Base-by-base conservation (phyloP, 1,140 invertebrate species). In the Drosophila bipectinata region DNA sequence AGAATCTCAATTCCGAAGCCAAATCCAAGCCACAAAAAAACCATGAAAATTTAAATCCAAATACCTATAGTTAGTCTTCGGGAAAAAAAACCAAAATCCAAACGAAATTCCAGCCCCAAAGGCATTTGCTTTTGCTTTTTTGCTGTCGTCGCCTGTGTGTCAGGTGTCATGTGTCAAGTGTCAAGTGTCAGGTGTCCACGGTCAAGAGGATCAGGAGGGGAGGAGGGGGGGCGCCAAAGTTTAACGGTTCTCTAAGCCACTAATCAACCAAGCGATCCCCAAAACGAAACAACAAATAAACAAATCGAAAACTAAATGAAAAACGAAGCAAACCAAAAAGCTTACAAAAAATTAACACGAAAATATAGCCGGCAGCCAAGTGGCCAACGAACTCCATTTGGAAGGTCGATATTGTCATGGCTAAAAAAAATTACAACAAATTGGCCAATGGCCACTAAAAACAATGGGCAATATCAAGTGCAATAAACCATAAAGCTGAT, bases 171-270 rank as follows among this genome's bases (percentile, higher is more conserved):
- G 53, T 79, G 76, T 79, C 62, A 69, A 57, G 76, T 80, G 77
- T 61, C 71, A 80, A 57, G 67, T 81, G 81, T 87, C 81, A 85
- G 49, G 34, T 37, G 34, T 12, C 32, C 32, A 8, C 3, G 32
- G 32, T 3, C 3, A 3, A 34, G 10, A 34, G 10, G 32, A 8
- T 3, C 2, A 10, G 7, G 32, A 3, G 32, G 32, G 32, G 72
- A 63, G 9, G 32, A 67, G 63, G 81, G 58, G 47, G 49, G 78
- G 76, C 61, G 79, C 81, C 76, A 81, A 73, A 84, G 82, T 84
- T 84, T 81, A 84, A 87, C 81, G 81, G 82, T 87, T 77, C 66
- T 81, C 73, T 54, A 18, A 73, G 60, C 47, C 52, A 62, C 37
- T 52, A 72, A 72, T 45, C 54, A 68, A 54, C 15, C 14, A 37